phyloP scores from a whole-genome alignment of 2,113 vertebrate species.

The Nothoprocta perdicaria region DNA sequence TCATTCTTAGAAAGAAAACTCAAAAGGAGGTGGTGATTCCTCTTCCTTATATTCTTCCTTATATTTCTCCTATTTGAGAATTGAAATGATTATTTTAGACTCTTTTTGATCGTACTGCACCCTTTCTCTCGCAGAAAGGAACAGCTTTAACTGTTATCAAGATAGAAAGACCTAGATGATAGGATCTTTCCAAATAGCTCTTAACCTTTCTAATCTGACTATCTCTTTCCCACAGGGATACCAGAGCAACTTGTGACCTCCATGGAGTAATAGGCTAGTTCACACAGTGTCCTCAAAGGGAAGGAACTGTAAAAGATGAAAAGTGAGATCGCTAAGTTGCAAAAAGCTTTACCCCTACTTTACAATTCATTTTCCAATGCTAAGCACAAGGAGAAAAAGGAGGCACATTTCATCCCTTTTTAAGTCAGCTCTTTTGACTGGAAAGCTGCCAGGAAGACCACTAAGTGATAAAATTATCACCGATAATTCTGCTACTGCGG shows the following conservation, averaged over 20 bases:
- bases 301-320: neutral
- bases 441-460: neutral
- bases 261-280: neutral
- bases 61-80: neutral
- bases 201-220: neutral
- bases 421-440: neutral
- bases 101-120: accelerated
- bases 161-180: neutral
- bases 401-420: neutral
- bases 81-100: neutral
- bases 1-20: neutral
- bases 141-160: neutral
- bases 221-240: neutral
- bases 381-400: neutral
- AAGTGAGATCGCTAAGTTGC: neutral
- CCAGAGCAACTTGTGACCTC: neutral
- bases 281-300: neutral
- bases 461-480: neutral
- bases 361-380: neutral
- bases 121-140: neutral
- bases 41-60: neutral
- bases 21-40: accelerated
- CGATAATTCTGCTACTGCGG: neutral
- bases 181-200: neutral
- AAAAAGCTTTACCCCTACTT: neutral